Evolutionary conservation across 2,113 vertebrate genomes (phyloP), one percentile per base, ranked within the genome.

Genomic region (Mirza zaza): DNA sequence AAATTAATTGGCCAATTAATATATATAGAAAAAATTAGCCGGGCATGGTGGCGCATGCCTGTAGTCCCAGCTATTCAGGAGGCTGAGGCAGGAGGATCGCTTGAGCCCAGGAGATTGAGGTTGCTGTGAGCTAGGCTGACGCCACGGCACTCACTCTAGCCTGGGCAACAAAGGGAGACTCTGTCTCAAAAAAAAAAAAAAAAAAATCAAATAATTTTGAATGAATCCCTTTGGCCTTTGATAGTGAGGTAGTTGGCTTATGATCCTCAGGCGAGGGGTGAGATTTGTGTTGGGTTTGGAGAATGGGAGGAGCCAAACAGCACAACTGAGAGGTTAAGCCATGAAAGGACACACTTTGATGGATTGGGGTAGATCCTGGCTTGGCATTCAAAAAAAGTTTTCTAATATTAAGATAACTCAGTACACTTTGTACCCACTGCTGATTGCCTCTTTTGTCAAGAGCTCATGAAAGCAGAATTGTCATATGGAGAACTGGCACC

Each of bases 401-500:
- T 48, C 39, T 84, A 73, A 50, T 32, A 17, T 57, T 48, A 39
- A 83, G 52, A 67, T 59, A 39, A 63, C 36, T 45, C 84, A 90
- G 88, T 57, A 65, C 6, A 63, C 94, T 94, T 92, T 87, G 81
- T n/a, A 87, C 85, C 73, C n/a, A 61, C 25, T n/a, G 27, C 18
- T 18, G 34, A 50, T 57, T 4, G 68, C 68, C 63, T 59, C 17
- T 57, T 25, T 34, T 87, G 76, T 83, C 61, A 45, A 87, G 71
- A 92, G 57, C 77, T 70, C n/a, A 68, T 80, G 61, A 94, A 79
- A 92, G 34, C 57, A 83, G 73, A 86, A 50, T 67, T 27, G 57
- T 88, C 85, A 2, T 2, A 5, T 61, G 68, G 67, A 48, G 45
- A 65, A 18, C 34, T 7, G n/a, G 68, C 20, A 45, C 32, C 36